Conservation (phyloP, 2,888 invertebrate genomes). For the Erebia palarica region DNA sequence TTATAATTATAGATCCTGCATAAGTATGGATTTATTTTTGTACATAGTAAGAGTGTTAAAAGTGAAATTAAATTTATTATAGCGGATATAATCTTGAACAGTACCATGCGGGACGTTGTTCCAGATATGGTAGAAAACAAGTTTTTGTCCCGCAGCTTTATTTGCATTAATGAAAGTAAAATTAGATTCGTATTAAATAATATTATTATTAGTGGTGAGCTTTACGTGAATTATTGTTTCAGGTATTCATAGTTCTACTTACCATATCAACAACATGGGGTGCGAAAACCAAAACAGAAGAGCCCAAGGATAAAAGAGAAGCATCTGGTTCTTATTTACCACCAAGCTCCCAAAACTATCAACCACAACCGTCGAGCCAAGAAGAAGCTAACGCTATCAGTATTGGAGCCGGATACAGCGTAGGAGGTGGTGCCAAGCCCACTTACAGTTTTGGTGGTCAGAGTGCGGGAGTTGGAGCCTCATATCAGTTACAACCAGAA, state of each 20-base stretch:
- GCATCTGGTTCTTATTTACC: constrained; percentile 59
- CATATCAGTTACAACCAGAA: constrained; percentile 58
- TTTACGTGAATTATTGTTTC: constrained; percentile 49
- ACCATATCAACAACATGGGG: constrained; percentile 67
- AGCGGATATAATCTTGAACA: constrained; percentile 67
- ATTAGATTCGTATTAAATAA: constrained; percentile 28
- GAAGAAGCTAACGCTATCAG: constrained; percentile 71
- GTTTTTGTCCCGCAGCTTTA: constrained; percentile 51
- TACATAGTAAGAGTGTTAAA: constrained; percentile 73
- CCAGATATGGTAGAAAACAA: constrained; percentile 44
- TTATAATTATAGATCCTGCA: constrained; percentile 24
- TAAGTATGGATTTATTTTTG: constrained; percentile 43
- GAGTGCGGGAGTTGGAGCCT: constrained; percentile 56
- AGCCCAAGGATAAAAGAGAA: constrained; percentile 72
- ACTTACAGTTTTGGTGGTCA: constrained; percentile 35
- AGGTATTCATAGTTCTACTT: constrained; percentile 70
- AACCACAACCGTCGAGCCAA: constrained; percentile 53
- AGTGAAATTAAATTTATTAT: constrained; percentile 77
- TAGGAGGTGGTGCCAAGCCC: constrained; percentile 68
- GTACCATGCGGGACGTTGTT: constrained; percentile 68
- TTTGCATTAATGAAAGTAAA: constrained; percentile 53
- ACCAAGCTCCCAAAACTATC: constrained; percentile 48
- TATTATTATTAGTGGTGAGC: neutral
- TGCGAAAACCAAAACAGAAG: constrained; percentile 60
- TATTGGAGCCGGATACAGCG: constrained; percentile 75